Conservation (phyloP, 2,888 invertebrate species). For the Digitonthophagus gazella region DNA sequence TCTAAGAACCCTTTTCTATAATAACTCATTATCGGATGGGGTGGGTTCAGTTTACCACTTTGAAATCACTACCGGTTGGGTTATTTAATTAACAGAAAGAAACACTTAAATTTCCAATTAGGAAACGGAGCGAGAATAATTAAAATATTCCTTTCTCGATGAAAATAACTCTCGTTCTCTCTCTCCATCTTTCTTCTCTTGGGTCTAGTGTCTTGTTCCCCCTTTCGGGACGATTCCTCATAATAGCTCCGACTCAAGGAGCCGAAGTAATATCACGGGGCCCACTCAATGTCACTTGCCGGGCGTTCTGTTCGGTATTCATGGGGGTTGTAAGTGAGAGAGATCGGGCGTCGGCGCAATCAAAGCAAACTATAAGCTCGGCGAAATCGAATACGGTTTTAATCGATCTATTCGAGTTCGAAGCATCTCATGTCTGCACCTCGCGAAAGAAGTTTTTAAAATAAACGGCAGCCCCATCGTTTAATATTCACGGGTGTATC, state of each 20-base stretch:
- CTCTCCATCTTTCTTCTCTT: too few species aligned
- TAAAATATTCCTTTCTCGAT: slow-evolving; percentile 14
- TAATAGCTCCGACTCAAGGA: slow-evolving; percentile 29
- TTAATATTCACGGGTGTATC: neutral
- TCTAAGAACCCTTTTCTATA: too few species aligned
- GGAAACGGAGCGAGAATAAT: slow-evolving; percentile 13
- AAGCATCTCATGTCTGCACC: too few species aligned
- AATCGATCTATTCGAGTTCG: neutral
- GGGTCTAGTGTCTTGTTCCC: slow-evolving; percentile 2
- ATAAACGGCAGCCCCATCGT: too few species aligned
- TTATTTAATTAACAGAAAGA: slow-evolving; percentile 16
- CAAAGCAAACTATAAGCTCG: slow-evolving; percentile 21
- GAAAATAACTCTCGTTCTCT: neutral
- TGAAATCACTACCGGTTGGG: neutral
- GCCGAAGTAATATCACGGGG: slow-evolving; percentile 39
- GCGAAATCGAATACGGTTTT: slow-evolving; percentile 19
- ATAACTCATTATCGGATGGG: too few species aligned
- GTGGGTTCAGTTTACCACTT: neutral
- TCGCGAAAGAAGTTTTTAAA: too few species aligned
- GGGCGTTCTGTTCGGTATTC: slow-evolving; percentile 36
- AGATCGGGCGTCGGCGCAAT: slow-evolving; percentile 15
- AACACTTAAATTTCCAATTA: slow-evolving; percentile 18
- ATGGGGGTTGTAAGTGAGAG: slow-evolving; percentile 28
- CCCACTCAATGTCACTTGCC: slow-evolving; percentile 45
- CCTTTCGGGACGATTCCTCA: neutral